Evolutionary conservation across 2,888 invertebrate species (phyloP).

Genomic region (Drymonia ruficornis): DNA sequence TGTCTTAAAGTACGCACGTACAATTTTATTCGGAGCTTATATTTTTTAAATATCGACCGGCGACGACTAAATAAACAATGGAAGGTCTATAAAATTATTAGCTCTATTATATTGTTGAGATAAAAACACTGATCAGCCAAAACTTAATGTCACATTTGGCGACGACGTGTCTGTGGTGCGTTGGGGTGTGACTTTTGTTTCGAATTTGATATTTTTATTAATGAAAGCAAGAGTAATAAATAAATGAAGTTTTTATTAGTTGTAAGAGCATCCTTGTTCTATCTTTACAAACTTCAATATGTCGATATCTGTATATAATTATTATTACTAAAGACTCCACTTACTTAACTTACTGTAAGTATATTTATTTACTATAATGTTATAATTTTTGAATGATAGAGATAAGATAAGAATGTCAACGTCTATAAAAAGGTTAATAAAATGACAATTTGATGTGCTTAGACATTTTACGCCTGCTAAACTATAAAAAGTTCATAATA

Average conservation of each 20-base stretch:
- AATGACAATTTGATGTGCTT: neutral
- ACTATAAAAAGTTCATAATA: neutral
- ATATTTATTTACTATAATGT: too few species aligned
- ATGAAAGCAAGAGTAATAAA: slow-evolving; percentile 35
- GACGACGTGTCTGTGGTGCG: slow-evolving; percentile 48
- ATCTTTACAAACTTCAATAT: neutral
- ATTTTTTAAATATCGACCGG: neutral
- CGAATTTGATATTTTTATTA: slow-evolving; percentile 40
- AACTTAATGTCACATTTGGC: slow-evolving; percentile 55
- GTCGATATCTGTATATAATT: too few species aligned
- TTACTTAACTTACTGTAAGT: too few species aligned
- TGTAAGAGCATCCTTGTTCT: neutral
- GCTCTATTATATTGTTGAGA: slow-evolving; percentile 31
- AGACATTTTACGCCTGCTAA: neutral
- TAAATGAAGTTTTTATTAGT: slow-evolving; percentile 32
- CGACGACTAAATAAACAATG: neutral
- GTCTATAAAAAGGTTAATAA: neutral
- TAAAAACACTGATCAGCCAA: slow-evolving; percentile 38
- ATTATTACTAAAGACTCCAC: too few species aligned
- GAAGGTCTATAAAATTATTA: slow-evolving; percentile 10
- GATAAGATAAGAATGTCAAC: neutral
- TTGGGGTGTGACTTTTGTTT: slow-evolving; percentile 37
- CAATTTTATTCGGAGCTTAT: neutral
- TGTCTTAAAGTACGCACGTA: neutral
- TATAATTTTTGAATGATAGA: neutral